These are phyloP conservation scores for Dastarcus helophoroides DNA, from an alignment of 2,888 invertebrate species.

Conservation along the genomic window DNA sequence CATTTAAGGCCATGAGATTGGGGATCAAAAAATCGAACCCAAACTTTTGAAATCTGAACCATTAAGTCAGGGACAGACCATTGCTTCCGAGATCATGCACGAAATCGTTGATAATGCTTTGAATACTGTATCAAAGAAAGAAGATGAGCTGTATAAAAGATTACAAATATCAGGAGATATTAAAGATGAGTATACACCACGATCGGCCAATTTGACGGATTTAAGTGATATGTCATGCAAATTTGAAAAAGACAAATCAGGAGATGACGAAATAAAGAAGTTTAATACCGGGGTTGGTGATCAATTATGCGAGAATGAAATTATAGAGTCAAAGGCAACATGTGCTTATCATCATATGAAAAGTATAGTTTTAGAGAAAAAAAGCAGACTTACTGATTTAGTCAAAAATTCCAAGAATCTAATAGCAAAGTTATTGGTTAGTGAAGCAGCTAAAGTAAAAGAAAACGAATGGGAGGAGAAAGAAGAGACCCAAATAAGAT, in stretches of 20 bases:
- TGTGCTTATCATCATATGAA: conserved; percentile 10
- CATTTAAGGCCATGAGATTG: neutral
- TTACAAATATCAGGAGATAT: conserved; percentile 19
- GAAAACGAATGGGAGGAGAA: conserved; percentile 23
- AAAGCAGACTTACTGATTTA: conserved; percentile 33
- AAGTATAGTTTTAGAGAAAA: conserved; percentile 35
- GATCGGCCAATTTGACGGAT: conserved; percentile 9
- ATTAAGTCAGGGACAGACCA: no score
- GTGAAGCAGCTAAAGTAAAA: conserved; percentile 22
- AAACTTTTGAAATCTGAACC: conserved; percentile 6
- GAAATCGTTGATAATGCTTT: conserved; percentile 34
- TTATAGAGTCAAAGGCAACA: conserved; percentile 14
- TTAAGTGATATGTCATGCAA: conserved; percentile 4
- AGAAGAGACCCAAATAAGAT: conserved; percentile 23
- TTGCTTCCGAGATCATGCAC: conserved; percentile 29
- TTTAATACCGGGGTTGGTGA: conserved; percentile 20
- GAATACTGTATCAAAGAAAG: conserved; percentile 19
- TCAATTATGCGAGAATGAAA: conserved; percentile 18
- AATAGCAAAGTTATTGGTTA: conserved; percentile 22
- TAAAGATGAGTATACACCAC: conserved; percentile 14
- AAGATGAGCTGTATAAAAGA: conserved; percentile 7
- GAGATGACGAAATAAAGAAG: conserved; percentile 15
- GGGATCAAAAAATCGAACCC: neutral
- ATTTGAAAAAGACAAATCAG: conserved; percentile 7
- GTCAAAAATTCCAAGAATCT: conserved; percentile 33